Base-by-base conservation (phyloP, 92 coral and sea anemone genomes). In the Epizoanthus ramosus region DNA sequence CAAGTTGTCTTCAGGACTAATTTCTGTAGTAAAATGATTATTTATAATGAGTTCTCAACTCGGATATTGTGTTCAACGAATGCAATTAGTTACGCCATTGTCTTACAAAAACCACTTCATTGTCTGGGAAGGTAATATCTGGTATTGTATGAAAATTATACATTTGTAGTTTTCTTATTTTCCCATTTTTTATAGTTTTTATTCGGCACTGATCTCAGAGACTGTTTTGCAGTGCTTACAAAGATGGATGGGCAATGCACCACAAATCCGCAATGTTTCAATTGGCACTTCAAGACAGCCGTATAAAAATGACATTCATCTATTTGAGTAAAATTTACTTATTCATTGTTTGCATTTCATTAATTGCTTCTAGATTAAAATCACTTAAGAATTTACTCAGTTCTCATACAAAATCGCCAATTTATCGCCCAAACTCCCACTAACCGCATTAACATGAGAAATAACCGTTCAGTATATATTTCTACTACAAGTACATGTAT, bases 271-370 rank as follows among this genome's bases (percentile, higher is more conserved):
- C 68, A 9, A 31, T 65, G 28, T 67, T 67, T 67, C 69, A 64
- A 64, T 12, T 23, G 18, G 25, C 31, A 22, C 68, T 24, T 31
- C 31, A 22, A 22, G 35, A 23, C 35, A 23, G 54, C 54, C 15
- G 15, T 50, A 50, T 12, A 6, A 50, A 50, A 50, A 50, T 50
- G 54, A 50, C 54, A 50, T 50, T 50, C 54, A 47, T 57, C 16
- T 75, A 52, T 18, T 35, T 17, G 52, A 25, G 25, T 5, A 75
- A 57, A 75, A 57, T n/a, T 50, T 35, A 31, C 67, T 56, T 28
- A 75, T 75, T 35, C 47, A 17, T 75, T 75, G 80, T 31, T 75
- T 75, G 66, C 52, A 25, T 24, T 57, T 75, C 53, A 54, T 59
- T 75, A 56, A 71, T 71, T 45, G 35, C 58, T 13, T 71, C 65